phyloP scores from a whole-genome alignment of 2,113 vertebrate genomes.

The Dendrocopos noguchii region DNA sequence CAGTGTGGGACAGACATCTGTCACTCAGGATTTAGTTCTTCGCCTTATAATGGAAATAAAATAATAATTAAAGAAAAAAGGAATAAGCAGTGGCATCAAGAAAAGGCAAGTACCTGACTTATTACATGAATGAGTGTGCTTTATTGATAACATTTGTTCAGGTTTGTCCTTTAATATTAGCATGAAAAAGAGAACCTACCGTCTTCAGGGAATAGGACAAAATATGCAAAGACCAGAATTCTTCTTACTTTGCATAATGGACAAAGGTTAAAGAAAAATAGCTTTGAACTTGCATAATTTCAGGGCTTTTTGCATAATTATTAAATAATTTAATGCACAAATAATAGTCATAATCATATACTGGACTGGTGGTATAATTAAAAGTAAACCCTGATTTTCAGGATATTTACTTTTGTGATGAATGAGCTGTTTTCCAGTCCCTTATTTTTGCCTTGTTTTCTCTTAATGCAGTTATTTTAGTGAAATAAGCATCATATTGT shows the following conservation, averaged over 20 bases:
- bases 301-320: constrained; percentile 10
- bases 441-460: neutral
- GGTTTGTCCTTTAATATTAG: neutral
- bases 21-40: neutral
- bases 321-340: constrained; percentile 23
- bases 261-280: constrained; percentile 34
- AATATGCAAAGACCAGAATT: neutral
- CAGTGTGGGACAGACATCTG: neutral
- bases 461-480: neutral
- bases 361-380: neutral
- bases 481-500: neutral
- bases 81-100: neutral
- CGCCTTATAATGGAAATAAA: neutral
- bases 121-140: neutral
- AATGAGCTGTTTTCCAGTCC: neutral
- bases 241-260: neutral
- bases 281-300: constrained; percentile 30
- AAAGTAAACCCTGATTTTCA: neutral
- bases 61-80: neutral
- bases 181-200: neutral
- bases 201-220: neutral
- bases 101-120: neutral
- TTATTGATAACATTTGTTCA: neutral
- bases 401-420: constrained; percentile 23
- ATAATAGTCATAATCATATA: neutral